Evolutionary conservation across 1,140 invertebrate species (phyloP).

Genomic region (Musca domestica): DNA sequence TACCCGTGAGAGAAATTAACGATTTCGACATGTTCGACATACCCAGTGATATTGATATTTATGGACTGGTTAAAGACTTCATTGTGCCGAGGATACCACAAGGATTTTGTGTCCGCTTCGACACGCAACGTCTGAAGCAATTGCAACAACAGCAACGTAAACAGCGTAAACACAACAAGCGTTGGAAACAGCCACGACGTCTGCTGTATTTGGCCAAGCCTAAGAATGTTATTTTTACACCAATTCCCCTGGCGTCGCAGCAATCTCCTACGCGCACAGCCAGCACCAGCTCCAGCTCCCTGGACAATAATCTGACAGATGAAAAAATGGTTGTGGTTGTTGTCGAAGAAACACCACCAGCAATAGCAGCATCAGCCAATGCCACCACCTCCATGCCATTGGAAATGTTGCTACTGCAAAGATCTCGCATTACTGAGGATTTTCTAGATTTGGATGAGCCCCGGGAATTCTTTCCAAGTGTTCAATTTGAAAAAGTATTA

Average conservation of each 20-base stretch:
- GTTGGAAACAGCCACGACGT: slow-evolving; percentile 19
- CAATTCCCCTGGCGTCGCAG: not conserved
- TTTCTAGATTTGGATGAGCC: slow-evolving; percentile 44
- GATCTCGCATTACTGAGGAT: slow-evolving; percentile 34
- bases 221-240: slow-evolving; percentile 30
- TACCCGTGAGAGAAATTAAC: slow-evolving; percentile 39
- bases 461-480: slow-evolving; percentile 39
- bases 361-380: not conserved
- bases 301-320: slow-evolving; percentile 7
- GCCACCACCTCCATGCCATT: not conserved
- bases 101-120: slow-evolving; percentile 44
- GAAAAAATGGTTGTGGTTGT: not conserved
- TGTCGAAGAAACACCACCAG: not conserved
- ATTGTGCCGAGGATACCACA: slow-evolving; percentile 49
- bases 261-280: not conserved
- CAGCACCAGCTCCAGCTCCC: not conserved
- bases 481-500: slow-evolving; percentile 44
- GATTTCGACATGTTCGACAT: slow-evolving; percentile 49
- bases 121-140: slow-evolving; percentile 20
- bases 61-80: slow-evolving; percentile 48
- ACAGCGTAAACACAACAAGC: not conserved
- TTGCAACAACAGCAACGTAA: slow-evolving; percentile 11
- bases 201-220: slow-evolving; percentile 45
- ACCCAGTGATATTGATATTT: slow-evolving; percentile 45
- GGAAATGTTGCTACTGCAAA: not conserved